Evolutionary conservation across 1,140 invertebrate genomes (phyloP).

Genomic region (Kradibia gibbosae): DNA sequence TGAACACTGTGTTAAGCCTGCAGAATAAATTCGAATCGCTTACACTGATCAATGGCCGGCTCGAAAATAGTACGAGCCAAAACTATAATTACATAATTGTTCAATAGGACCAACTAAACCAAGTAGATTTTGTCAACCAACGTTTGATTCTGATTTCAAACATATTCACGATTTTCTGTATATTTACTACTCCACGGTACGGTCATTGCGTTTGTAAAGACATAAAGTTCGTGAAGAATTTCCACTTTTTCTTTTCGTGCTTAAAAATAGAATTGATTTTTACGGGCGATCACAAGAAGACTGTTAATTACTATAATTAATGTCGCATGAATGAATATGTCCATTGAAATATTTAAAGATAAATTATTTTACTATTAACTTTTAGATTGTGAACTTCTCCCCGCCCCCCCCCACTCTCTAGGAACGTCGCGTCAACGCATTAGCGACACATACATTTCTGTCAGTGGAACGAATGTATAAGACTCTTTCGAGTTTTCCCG

Average conservation of each 20-base stretch:
- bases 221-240: neutral
- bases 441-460: slow-evolving; percentile 15
- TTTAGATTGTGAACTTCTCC: slow-evolving; percentile 17
- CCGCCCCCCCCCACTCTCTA: slow-evolving; percentile 44
- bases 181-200: too few relatives aligned
- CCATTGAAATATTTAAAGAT: neutral
- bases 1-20: neutral
- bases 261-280: neutral
- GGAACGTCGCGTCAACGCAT: slow-evolving; percentile 30
- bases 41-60: neutral
- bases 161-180: neutral
- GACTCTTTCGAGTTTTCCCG: neutral
- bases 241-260: neutral
- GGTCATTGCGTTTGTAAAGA: neutral
- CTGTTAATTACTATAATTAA: neutral
- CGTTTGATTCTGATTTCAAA: neutral
- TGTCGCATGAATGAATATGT: neutral
- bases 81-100: neutral
- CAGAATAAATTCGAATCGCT: neutral
- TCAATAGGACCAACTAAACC: neutral
- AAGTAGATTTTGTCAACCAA: neutral
- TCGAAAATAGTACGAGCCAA: neutral
- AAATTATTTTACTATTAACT: slow-evolving; percentile 1
- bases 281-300: neutral
- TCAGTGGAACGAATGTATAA: slow-evolving; percentile 33